A percentile compares a stretch with the other conserved stretches of the same genome.
Evolutionary conservation across 2,797 vertebrate genomes (phyloP).

Genomic region (Cossypha dichroa): DNA sequence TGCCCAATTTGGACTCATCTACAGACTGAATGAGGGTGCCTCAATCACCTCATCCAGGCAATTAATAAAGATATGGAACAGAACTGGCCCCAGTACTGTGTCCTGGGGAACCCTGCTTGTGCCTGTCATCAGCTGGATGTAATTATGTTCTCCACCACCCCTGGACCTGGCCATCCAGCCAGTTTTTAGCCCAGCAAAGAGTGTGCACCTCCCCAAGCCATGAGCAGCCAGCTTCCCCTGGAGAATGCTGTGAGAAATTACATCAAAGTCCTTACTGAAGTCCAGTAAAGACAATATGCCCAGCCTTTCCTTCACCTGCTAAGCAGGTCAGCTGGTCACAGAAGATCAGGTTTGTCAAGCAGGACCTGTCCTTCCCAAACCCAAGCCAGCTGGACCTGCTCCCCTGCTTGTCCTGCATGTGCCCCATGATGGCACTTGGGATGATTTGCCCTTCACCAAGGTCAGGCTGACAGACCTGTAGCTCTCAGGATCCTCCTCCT

Average conservation of each 20-base stretch:
- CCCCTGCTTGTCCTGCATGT: not conserved
- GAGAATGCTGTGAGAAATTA: not conserved
- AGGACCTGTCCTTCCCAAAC: not conserved
- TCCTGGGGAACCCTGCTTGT: not conserved
- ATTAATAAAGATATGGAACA: not conserved
- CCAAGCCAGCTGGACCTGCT: not conserved
- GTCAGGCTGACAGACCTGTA: not conserved
- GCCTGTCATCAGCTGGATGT: not conserved
- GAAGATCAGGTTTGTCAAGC: not conserved
- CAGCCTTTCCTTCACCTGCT: not conserved
- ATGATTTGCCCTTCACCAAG: accelerated
- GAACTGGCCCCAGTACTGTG: not conserved
- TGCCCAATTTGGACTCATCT: not conserved
- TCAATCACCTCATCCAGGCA: accelerated
- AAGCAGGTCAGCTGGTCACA: not conserved
- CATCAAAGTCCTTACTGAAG: not conserved
- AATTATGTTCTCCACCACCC: not conserved
- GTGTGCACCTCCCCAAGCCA: not conserved
- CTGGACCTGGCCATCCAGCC: not conserved
- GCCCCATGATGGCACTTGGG: not conserved
- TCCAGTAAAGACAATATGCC: not conserved
- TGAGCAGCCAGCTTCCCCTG: not conserved
- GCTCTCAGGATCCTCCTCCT: not conserved
- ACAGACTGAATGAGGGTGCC: not conserved
- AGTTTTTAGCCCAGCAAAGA: not conserved